Conservation (phyloP, 2,113 vertebrate species). For the Entomyzon cyanotis region DNA sequence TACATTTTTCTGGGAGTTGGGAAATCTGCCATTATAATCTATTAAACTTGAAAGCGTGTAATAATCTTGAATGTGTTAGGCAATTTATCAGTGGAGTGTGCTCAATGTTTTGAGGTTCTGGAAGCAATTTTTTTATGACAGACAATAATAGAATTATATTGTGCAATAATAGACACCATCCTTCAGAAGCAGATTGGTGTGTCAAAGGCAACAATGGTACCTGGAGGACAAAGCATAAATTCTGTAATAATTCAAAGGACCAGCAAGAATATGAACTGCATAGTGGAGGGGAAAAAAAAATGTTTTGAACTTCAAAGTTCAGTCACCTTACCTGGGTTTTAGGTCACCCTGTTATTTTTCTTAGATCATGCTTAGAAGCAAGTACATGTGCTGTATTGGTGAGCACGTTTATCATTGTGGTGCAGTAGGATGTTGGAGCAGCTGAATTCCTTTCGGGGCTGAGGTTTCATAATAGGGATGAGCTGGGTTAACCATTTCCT, state of each 20-base stretch:
- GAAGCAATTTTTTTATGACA: neutral
- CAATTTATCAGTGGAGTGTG: neutral
- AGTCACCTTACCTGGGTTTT: neutral
- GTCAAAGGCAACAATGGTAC: neutral
- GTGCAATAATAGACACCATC: neutral
- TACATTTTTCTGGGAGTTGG: neutral
- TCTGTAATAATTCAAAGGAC: neutral
- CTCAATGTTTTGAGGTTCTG: neutral
- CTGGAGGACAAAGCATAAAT: neutral
- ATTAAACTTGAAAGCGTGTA: neutral
- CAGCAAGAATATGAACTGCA: neutral
- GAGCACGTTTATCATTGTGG: neutral
- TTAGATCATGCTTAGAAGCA: neutral
- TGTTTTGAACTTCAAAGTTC: neutral
- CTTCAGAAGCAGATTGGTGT: neutral
- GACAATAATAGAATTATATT: neutral
- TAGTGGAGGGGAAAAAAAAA: neutral
- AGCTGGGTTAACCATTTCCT: slow-evolving; percentile 47
- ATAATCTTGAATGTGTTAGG: neutral
- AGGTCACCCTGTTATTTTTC: neutral
- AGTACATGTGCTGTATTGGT: accelerated
- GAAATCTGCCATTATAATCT: neutral
- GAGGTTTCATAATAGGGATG: slow-evolving; percentile 29
- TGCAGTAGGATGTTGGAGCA: neutral
- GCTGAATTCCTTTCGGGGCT: neutral